These are phyloP conservation scores for Phoxinus dragarum DNA, from an alignment of 2,797 vertebrate genomes.

Conservation along the genomic window DNA sequence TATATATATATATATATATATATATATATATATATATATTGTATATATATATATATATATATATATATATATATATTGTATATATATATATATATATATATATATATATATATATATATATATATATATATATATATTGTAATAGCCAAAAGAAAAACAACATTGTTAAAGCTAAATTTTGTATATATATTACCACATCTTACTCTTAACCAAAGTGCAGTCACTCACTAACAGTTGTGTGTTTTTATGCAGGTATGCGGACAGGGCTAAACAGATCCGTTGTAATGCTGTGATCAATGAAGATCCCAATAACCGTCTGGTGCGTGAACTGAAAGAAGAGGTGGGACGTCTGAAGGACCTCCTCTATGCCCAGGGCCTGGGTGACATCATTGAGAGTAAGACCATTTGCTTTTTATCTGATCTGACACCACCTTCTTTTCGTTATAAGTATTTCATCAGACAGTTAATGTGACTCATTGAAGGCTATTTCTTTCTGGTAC, in stretches of 20 bases:
- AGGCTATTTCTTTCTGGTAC: not conserved
- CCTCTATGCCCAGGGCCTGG: constrained; percentile 91
- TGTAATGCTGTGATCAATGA: constrained; percentile 96
- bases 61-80: too few species aligned
- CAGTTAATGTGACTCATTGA: not conserved
- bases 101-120: too few species aligned
- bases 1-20: too few species aligned
- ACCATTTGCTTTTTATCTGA: not conserved
- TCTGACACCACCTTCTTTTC: not conserved
- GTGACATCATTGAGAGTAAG: constrained; percentile 99
- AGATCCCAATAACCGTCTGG: constrained; percentile 95
- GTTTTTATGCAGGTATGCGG: constrained; percentile 82
- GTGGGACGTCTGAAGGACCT: constrained; percentile 94
- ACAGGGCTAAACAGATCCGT: constrained; percentile 91
- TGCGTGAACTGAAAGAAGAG: constrained; percentile 96
- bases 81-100: too few species aligned
- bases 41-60: not conserved
- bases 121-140: not conserved
- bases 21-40: not conserved
- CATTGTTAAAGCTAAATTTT: not conserved
- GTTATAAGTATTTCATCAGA: not conserved
- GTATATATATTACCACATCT: not conserved
- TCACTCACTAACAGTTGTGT: not conserved
- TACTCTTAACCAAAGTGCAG: not conserved
- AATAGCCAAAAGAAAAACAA: not conserved